Percentiles rank a stretch among this genome's conserved stretches.
These are phyloP conservation scores for Rhinophrynus dorsalis DNA, from an alignment of 2,797 vertebrate species.

Conservation along the genomic window DNA sequence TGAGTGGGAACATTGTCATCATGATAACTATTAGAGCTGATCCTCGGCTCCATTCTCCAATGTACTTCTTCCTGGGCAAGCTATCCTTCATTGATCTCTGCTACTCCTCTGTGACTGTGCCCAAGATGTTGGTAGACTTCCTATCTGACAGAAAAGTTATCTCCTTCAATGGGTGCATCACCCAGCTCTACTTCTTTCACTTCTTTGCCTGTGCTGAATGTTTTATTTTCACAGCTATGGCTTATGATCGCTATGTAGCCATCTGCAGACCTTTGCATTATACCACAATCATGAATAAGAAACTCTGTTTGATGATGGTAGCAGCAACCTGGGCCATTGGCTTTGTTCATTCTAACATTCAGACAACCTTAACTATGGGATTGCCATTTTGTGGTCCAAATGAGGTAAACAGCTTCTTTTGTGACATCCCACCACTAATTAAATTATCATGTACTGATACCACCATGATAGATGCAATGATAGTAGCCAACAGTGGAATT, in stretches of 20 bases:
- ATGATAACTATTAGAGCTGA: conserved; percentile 50
- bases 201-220: conserved; percentile 62
- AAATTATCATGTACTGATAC: conserved; percentile 59
- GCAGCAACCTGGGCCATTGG: conserved; percentile 57
- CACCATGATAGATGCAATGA: conserved; percentile 55
- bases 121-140: conserved; percentile 57
- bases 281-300: conserved; percentile 47
- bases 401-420: conserved; percentile 61
- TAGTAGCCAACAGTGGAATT: conserved; percentile 60
- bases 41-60: conserved; percentile 52
- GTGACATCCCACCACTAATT: conserved; percentile 61
- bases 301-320: conserved; percentile 44
- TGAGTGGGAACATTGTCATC: conserved; percentile 59
- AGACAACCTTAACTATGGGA: conserved; percentile 50
- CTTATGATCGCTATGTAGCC: conserved; percentile 62
- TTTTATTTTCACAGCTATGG: conserved; percentile 62
- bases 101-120: conserved; percentile 57
- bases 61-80: conserved; percentile 62
- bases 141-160: conserved; percentile 50
- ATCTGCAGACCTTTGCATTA: conserved; percentile 62
- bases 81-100: conserved; percentile 60
- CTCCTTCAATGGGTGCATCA: conserved; percentile 55
- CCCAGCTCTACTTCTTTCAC: conserved; percentile 61
- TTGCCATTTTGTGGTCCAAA: conserved; percentile 62
- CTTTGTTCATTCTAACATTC: conserved; percentile 57